A percentile compares a stretch with the other conserved stretches of the same genome.
These are phyloP conservation scores for Sebastes matsubarae DNA, from an alignment of 2,797 vertebrate genomes.

Conservation along the genomic window DNA sequence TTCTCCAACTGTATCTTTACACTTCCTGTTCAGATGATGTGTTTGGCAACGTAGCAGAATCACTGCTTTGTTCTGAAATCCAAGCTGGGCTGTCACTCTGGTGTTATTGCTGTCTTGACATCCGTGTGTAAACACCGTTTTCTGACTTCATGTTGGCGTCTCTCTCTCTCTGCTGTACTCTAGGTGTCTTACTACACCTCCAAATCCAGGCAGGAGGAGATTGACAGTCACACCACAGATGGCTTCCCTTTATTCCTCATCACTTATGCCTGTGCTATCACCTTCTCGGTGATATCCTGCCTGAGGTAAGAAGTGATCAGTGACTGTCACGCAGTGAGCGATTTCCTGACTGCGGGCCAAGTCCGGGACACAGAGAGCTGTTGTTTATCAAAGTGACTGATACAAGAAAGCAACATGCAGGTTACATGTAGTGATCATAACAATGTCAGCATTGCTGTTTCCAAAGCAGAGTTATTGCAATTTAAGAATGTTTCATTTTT, in stretches of 20 bases:
- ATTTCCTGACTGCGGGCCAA: constrained; percentile 25
- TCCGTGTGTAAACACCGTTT: neutral
- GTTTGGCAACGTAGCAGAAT: neutral
- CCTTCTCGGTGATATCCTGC: constrained; percentile 82
- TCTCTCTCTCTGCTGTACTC: neutral
- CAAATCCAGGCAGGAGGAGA: constrained; percentile 83
- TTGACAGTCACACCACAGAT: constrained; percentile 77
- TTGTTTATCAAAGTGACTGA: constrained; percentile 34
- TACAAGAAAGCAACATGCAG: neutral
- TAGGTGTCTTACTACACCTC: constrained; percentile 85
- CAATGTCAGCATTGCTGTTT: neutral
- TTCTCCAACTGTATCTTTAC: neutral
- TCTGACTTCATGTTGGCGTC: neutral
- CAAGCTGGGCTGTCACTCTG: neutral
- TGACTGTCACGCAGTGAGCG: constrained; percentile 26
- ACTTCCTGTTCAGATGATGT: neutral
- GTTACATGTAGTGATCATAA: neutral
- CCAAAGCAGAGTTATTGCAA: neutral
- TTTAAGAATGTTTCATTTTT: neutral
- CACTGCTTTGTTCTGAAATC: constrained; percentile 8
- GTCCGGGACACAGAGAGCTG: neutral
- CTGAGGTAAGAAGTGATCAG: constrained; percentile 80
- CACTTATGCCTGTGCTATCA: constrained; percentile 79
- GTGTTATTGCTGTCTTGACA: neutral
- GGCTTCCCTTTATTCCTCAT: constrained; percentile 84